Percentiles rank a stretch among this genome's conserved stretches.
These are phyloP conservation scores for Monomorium pharaonis DNA, from an alignment of 1,140 invertebrate genomes.

Conservation along the genomic window DNA sequence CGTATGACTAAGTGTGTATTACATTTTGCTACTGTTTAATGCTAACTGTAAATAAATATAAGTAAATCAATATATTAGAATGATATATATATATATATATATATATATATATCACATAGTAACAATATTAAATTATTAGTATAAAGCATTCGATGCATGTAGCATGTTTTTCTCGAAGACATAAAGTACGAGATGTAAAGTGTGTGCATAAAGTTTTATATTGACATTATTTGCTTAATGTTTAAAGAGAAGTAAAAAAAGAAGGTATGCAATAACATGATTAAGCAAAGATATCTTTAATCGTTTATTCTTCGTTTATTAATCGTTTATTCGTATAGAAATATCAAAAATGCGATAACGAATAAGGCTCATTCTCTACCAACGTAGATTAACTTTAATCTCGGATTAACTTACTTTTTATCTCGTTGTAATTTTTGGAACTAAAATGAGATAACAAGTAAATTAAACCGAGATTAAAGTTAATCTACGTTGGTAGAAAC, in stretches of 20 bases:
- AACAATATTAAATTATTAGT: not conserved
- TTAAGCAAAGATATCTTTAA: not conserved
- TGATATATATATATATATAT: no score
- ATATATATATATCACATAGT: not conserved
- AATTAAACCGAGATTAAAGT: no score
- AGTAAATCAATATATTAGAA: constrained; percentile 20
- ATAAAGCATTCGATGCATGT: constrained; percentile 18
- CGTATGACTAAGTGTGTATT: not conserved
- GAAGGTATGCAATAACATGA: not conserved
- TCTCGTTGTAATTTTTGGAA: no score
- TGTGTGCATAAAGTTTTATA: not conserved
- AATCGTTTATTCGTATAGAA: constrained; percentile 10
- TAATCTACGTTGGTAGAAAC: no score
- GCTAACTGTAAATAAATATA: not conserved
- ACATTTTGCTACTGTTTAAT: not conserved
- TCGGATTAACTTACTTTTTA: no score
- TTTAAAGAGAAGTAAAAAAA: not conserved
- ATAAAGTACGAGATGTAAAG: not conserved
- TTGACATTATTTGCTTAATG: not conserved
- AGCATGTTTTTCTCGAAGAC: not conserved
- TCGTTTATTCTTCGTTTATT: not conserved
- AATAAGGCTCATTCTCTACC: no score
- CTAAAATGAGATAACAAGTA: no score
- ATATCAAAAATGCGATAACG: not conserved
- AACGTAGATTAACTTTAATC: no score